Base-by-base conservation (phyloP, 2,113 vertebrate species). In the Paramormyrops kingsleyae region DNA sequence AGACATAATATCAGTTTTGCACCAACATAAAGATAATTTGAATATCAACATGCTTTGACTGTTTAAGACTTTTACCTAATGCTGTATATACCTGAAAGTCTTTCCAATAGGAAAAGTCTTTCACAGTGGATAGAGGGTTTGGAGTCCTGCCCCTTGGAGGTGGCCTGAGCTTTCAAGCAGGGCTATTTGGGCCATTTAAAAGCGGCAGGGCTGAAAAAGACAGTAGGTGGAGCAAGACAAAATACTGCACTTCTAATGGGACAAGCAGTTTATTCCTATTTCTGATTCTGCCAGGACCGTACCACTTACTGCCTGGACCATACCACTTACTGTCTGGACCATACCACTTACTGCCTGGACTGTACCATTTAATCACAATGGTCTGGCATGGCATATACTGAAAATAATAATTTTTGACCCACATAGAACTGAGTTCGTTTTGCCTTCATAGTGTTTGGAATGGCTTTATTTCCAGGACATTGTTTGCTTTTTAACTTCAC, bases 321-420 rank as follows among this genome's bases (percentile, higher is more conserved):
- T 53, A 53, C 17, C 17, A 53, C 17, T 53, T 53, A 53, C 77
- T 83, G 77, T 39, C 46, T 1, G 10, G 46, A 86, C 84, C 84
- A 3, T 49, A 50, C 21, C 46, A 50, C 5, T 70, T 70, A 31
- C n/a, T 70, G 83, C 19, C 39, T 21, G 83, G 17, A 24, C 83
- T 21, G 0, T 42, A 46, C 24, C 15, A 77, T 17, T 77, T 77
- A 77, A 35, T 85, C 47, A n/a, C 44, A 86, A 49, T n/a, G 21
- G 83, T 85, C 83, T 24, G 21, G 10, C 24, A 50, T 85, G 44
- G 46, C 10, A 85, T 17, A 46, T 27, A 19, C 83, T 85, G 44
- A 85, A 85, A 85, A 85, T 85, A 85, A 85, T 5, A 6, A 85
- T n/a, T 62, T 62, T 42, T 59, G 87, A 56, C 52, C 52, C 53